Base-by-base conservation (phyloP, 1,140 invertebrate species). In the Neotoxoptera formosana region DNA sequence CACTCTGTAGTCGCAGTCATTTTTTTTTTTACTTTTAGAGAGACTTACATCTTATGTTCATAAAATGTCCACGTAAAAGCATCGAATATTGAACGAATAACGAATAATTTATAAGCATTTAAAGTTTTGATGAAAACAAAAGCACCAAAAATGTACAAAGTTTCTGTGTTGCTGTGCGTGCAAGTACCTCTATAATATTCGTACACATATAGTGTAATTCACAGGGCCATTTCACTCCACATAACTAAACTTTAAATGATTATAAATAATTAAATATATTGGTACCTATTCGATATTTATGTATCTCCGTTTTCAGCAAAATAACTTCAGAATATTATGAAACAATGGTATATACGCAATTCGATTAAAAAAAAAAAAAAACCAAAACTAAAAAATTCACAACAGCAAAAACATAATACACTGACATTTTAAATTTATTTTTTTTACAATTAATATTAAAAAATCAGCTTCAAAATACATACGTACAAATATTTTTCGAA, bases 91-190 rank as follows among this genome's bases (percentile, higher is more conserved):
- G 60, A 67, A 67, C 60, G 30, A 67, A 67, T 67, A 67, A n/a
- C 60, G 60, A 67, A 67, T 67, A n/a, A 67, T 67, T 67, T n/a
- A 67, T 67, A n/a, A 67, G 60, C 60, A n/a, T 67, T 67, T 67
- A 67, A 67, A 67, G 60, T 67, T 67, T 67, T 67, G 60, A 67
- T 67, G 60, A 67, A 67, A 67, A 67, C 60, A 67, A 67, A 67
- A 67, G 60, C 60, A 14, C 60, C 60, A 67, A 67, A 67, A 67
- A 67, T 67, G 30, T 67, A 67, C 30, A 67, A 67, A 67, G 60
- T 67, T 67, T n/a, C 60, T 67, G 30, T n/a, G 60, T n/a, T 67
- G 8, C 25, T 60, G 60, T 67, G 30, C 30, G 60, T 67, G 9
- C 60, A 30, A 3, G 30, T 67, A 67, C 25, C 60, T n/a, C 14